Base-by-base conservation (phyloP, 2,888 invertebrate genomes). In the Tipula helvola region DNA sequence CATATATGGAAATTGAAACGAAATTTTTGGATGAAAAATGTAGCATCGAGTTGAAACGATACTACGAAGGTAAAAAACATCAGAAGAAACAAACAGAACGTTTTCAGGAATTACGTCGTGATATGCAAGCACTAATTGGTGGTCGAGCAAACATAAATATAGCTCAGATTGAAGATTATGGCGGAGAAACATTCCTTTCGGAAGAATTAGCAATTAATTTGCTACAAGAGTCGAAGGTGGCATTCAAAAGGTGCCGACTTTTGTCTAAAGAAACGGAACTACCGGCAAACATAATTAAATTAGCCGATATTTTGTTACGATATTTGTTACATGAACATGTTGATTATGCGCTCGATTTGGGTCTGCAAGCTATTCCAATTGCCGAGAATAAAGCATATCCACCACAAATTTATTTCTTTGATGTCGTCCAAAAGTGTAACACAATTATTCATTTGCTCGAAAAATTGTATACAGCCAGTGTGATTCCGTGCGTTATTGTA, bases 181-280 rank as follows among this genome's bases (percentile, higher is more conserved):
- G 98, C 2, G 99, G 98, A 0, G 99, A 99, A 92, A 99, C 98
- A 0, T 98, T 99, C 90, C 93, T 99, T 0, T 98, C 98, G 0
- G 98, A 99, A 91, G 97, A 98, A 90, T 93, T 99, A 3, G 98
- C 98, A 0, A 97, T 98, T 88, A 96, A 95, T 89, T 94, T 99
- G 90, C 92, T 99, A 71, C 97, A 97, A 90, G 97, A 98, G 90
- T 96, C 97, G 0, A 97, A 97, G 91, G 94, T 96, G 52, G 97
- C 98, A 0, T 96, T 99, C 89, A 95, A 96, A 88, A 93, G 99
- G 87, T 98, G 98, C 90, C 95, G 96, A 88, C 93, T 96, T 95
- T 91, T 99, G 2, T 98, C 98, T 3, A 95, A 94, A 87, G 92
- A 94, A 1, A 94, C 94, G 86, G 98, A 98, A 88, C 90, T 96